Conservation (phyloP, 2,113 vertebrate species). For the Ovis canadensis region DNA sequence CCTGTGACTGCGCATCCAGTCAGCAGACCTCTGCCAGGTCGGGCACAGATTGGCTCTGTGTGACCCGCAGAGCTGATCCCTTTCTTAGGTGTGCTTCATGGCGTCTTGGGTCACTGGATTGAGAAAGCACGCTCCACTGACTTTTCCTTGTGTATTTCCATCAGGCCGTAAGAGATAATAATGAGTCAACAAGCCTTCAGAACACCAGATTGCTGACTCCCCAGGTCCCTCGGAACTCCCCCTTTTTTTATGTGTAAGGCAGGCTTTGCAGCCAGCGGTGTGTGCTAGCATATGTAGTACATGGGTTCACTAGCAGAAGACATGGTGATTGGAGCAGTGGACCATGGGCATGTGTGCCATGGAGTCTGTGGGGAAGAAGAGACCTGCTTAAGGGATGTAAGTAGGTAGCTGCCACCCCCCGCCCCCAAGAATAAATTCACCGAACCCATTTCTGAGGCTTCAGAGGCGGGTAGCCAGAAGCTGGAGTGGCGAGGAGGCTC, state of each 20-base stretch:
- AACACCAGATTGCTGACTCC: not conserved
- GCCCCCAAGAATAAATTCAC: not conserved
- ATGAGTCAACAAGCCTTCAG: not conserved
- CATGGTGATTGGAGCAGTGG: not conserved
- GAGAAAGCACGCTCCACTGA: not conserved
- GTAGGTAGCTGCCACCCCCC: not conserved
- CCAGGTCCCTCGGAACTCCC: not conserved
- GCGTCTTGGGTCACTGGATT: not conserved
- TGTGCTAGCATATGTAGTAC: not conserved
- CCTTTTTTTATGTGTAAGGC: not conserved
- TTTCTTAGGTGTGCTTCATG: not conserved
- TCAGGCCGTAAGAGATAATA: not conserved
- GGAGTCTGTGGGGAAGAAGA: not conserved
- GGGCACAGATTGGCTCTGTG: not conserved
- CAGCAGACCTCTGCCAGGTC: not conserved
- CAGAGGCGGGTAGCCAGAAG: not conserved
- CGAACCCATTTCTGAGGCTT: not conserved
- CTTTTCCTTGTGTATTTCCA: not conserved
- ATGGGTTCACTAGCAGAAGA: not conserved
- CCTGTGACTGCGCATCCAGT: not conserved
- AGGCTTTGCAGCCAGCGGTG: not conserved
- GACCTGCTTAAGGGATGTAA: not conserved
- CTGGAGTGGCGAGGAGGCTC: not conserved
- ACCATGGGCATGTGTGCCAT: not conserved
- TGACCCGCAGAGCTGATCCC: not conserved